These are phyloP conservation scores for Astyanax mexicanus DNA, from an alignment of 2,797 vertebrate genomes.

Conservation along the genomic window DNA sequence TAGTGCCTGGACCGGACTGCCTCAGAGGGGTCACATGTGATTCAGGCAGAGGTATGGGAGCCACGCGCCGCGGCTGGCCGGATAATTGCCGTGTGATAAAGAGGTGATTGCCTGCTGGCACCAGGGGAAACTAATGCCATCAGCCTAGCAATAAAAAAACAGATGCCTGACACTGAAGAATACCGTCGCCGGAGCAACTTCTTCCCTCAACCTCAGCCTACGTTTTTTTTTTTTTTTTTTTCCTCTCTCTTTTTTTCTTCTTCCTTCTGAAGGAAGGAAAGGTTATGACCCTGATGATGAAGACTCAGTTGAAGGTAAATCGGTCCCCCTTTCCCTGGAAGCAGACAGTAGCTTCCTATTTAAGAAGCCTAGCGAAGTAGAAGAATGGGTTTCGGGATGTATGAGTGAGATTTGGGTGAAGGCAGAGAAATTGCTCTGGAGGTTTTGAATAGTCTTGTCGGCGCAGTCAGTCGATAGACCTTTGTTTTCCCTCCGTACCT, in stretches of 20 bases:
- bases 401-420: conserved; percentile 41
- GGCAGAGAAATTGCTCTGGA: conserved; percentile 36
- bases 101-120: conserved; percentile 85
- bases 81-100: conserved; percentile 89
- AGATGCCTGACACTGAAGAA: conserved; percentile 83
- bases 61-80: conserved; percentile 77
- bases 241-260: conserved; percentile 33
- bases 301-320: conserved; percentile 60
- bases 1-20: conserved; percentile 54
- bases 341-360: conserved; percentile 66
- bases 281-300: conserved; percentile 72
- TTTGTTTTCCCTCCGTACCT: conserved; percentile 44
- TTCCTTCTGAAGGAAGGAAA: conserved; percentile 64
- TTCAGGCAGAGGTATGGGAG: conserved; percentile 70
- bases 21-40: conserved; percentile 77
- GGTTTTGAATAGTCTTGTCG: conserved; percentile 68
- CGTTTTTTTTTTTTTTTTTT: conserved; percentile 55
- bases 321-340: conserved; percentile 61
- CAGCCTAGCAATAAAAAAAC: conserved; percentile 84
- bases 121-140: conserved; percentile 82
- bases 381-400: not conserved
- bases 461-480: conserved; percentile 55
- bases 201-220: conserved; percentile 57
- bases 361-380: conserved; percentile 50
- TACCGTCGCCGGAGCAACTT: conserved; percentile 73